Base-by-base conservation (phyloP, 2,113 vertebrate genomes). In the Apeltes quadracus region DNA sequence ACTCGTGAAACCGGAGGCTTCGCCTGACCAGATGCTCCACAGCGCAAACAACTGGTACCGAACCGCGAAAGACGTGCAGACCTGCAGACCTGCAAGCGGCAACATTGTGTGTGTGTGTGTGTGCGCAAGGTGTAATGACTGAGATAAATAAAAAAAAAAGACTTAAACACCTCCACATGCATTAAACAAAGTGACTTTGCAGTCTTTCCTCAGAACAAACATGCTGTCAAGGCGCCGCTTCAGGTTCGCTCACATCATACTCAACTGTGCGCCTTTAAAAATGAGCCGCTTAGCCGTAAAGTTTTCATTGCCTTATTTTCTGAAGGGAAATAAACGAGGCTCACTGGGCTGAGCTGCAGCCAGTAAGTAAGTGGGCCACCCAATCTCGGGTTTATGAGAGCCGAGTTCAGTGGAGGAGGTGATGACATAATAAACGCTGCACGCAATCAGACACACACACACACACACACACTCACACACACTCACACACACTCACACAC, bases 291-390 rank as follows among this genome's bases (percentile, higher is more conserved):
- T 7, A 27, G 77, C 16, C 38, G 57, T 57, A 34, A 79, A 62
- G 16, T 61, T 76, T 72, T 76, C 43, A 74, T 20, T 32, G 65
- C 51, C 69, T 46, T 39, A 39, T 76, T 84, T 66, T 56, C 72
- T 69, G 1, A 0, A 1, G 62, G 18, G 15, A 50, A 59, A 43
- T 55, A 15, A 64, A 54, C n/a, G n/a, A 32, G 18, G 39, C 16
- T 41, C 11, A 20, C 44, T 43, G 27, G 32, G 61, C 29, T 75
- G 66, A 55, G 13, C 25, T 25, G 32, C 46, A 58, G 74, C 61
- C 69, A 80, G 25, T 57, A 57, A 80, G 25, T 57, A 57, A 41
- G 29, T 41, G 39, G 0, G 55, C 22, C 7, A 3, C 12, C 32
- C 15, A 29, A 29, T 71, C 57, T 67, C 27, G n/a, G 20, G 53